phyloP scores from a whole-genome alignment of 2,797 vertebrate species.

The Pseudochirops corinnae region DNA sequence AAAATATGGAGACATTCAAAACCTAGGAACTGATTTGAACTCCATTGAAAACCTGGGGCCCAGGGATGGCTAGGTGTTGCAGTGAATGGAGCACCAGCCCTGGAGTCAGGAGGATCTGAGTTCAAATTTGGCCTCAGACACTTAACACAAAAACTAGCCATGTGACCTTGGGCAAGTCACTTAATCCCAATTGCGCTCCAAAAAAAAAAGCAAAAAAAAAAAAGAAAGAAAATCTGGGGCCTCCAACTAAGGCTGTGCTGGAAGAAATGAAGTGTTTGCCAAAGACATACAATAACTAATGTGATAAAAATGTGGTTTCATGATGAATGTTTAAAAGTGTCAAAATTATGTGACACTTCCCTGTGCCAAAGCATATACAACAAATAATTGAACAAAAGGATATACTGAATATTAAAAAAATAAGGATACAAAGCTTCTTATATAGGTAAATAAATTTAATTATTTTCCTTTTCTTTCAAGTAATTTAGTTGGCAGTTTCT shows the following conservation, averaged over 20 bases:
- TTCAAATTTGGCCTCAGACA: no score
- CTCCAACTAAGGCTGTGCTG: neutral
- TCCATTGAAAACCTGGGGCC: neutral
- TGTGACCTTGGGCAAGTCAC: no score
- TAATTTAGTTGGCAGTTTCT: neutral
- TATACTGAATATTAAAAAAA: neutral
- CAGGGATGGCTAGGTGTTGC: no score
- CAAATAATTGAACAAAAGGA: neutral
- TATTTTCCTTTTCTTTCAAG: neutral
- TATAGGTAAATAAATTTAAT: neutral
- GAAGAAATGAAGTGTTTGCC: neutral
- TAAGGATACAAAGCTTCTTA: neutral
- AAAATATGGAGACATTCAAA: neutral
- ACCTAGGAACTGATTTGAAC: neutral
- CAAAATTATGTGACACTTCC: neutral
- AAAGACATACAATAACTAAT: neutral
- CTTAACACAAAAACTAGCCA: no score
- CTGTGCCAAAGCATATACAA: neutral
- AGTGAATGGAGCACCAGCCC: no score
- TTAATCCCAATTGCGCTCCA: no score
- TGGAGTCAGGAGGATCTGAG: no score
- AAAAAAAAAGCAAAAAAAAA: no score
- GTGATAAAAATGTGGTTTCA: neutral
- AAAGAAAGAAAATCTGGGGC: neutral
- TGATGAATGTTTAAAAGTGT: neutral